Conservation (phyloP, 2,797 vertebrate species). For the Halcyon chelicuti region DNA sequence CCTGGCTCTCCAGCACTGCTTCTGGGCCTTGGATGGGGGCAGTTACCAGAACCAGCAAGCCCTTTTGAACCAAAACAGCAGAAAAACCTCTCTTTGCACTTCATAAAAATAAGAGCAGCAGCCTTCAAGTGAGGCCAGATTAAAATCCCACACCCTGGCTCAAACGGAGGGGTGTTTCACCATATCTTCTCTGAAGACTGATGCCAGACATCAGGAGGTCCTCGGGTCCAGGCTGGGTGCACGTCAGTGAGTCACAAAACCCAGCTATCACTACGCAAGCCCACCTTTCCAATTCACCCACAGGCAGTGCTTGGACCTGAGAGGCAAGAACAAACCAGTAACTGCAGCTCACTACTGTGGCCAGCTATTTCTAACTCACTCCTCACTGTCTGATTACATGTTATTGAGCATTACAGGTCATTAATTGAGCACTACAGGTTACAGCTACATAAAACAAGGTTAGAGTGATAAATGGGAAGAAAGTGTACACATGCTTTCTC, state of each 20-base stretch:
- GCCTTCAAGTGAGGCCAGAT: not conserved
- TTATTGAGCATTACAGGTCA: not conserved
- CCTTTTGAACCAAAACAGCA: not conserved
- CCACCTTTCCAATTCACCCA: not conserved
- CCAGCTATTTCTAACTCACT: not conserved
- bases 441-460: not conserved
- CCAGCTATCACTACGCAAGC: not conserved
- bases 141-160: not conserved
- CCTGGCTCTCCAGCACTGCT: not conserved
- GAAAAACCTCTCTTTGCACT: not conserved
- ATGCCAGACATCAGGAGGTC: not conserved
- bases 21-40: not conserved
- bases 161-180: not conserved
- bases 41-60: not conserved
- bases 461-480: not conserved
- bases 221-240: not conserved
- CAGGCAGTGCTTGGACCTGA: not conserved
- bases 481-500: rapidly evolving
- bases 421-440: not conserved
- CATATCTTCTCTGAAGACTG: not conserved
- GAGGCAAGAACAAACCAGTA: not conserved
- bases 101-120: not conserved
- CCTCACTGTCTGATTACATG: not conserved
- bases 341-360: not conserved
- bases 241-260: not conserved